These are phyloP conservation scores for Scarus forsteni DNA, from an alignment of 2,797 vertebrate species.

Conservation along the genomic window DNA sequence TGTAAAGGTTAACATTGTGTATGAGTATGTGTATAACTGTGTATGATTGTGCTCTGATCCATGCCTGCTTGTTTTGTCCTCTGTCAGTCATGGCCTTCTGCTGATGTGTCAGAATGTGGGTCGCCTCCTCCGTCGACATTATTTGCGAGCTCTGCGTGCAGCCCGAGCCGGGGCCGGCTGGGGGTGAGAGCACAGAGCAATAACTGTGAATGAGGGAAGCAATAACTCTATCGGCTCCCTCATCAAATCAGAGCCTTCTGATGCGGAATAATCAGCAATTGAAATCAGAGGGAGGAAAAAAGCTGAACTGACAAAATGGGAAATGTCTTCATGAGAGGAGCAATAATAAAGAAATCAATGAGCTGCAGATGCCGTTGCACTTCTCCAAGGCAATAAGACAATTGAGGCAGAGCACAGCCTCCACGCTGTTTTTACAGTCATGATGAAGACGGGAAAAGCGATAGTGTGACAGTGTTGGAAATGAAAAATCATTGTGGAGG, in stretches of 20 bases:
- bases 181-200: conserved; percentile 46
- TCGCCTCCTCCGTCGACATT: conserved; percentile 31
- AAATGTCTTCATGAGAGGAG: conserved; percentile 80
- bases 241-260: conserved; percentile 80
- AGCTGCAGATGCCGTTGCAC: conserved; percentile 60
- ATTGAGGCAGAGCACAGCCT: conserved; percentile 22
- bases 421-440: conserved; percentile 17
- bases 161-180: conserved; percentile 22
- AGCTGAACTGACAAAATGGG: conserved; percentile 82
- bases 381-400: conserved; percentile 54
- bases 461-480: not conserved
- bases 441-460: conserved; percentile 2
- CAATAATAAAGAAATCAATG: conserved; percentile 82
- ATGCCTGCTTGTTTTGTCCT: conserved; percentile 1
- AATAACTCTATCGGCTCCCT: conserved; percentile 79
- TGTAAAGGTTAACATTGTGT: not conserved
- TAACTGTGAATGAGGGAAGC: conserved; percentile 67
- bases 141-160: conserved; percentile 41
- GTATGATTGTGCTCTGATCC: not conserved
- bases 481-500: not conserved
- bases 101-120: conserved; percentile 51
- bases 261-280: conserved; percentile 82
- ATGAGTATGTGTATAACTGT: not conserved
- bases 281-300: conserved; percentile 77
- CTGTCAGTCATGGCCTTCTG: conserved; percentile 48